Evolutionary conservation across 2,888 invertebrate species (phyloP).

Genomic region (Lasius fuliginosus): DNA sequence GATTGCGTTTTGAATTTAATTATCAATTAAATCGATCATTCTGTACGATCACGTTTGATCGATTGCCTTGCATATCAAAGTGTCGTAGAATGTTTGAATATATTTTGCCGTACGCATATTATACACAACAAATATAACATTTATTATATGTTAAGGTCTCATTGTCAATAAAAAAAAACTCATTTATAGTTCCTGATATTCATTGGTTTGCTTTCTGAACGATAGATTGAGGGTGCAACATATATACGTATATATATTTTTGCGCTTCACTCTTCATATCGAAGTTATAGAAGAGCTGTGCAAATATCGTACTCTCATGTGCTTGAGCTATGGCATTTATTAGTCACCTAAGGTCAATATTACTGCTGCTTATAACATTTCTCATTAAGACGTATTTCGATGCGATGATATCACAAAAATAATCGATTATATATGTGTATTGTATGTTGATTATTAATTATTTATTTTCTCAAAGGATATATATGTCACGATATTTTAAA

Average conservation of each 20-base stretch:
- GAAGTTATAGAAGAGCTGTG: conserved; percentile 64
- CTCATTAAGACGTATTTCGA: conserved; percentile 43
- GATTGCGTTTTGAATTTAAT: conserved; percentile 26
- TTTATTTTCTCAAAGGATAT: background rate
- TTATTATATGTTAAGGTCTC: background rate
- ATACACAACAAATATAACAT: background rate
- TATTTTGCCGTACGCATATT: background rate
- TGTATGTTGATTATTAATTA: background rate
- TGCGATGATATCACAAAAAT: conserved; percentile 5
- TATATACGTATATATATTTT: conserved; percentile 62
- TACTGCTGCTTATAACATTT: conserved; percentile 50
- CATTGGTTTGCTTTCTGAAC: conserved; percentile 37
- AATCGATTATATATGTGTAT: background rate
- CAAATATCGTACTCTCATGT: conserved; percentile 64
- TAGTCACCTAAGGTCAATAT: conserved; percentile 66
- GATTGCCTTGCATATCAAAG: background rate
- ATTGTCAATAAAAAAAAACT: background rate
- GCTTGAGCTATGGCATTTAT: conserved; percentile 65
- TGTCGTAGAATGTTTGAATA: background rate
- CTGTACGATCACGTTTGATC: background rate
- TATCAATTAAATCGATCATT: conserved; percentile 19
- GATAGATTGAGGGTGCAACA: conserved; percentile 54
- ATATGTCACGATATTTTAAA: background rate
- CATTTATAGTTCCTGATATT: conserved; percentile 56
- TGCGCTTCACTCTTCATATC: conserved; percentile 59